These are phyloP conservation scores for Plagodis pulveraria DNA, from an alignment of 2,888 invertebrate species.

Conservation along the genomic window DNA sequence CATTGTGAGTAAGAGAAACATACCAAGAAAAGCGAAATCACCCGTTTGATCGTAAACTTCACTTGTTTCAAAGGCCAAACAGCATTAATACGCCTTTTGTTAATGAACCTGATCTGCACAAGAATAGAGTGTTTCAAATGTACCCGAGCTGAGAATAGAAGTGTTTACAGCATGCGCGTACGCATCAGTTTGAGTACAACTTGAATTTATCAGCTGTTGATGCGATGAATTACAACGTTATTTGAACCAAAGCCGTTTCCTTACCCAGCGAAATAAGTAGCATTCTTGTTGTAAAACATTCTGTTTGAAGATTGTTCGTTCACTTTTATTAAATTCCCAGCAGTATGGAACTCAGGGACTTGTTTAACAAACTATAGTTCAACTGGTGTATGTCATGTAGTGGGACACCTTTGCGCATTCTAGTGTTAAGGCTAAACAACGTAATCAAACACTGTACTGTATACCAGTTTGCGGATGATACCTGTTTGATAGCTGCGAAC, in stretches of 20 bases:
- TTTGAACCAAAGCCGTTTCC: slow-evolving; percentile 9
- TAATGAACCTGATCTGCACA: slow-evolving; percentile 64
- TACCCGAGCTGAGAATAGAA: slow-evolving; percentile 59
- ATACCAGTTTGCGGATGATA: too few relatives aligned
- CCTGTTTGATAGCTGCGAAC: too few relatives aligned
- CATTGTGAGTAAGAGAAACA: background rate
- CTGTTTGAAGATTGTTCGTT: too few relatives aligned
- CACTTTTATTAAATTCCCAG: too few relatives aligned
- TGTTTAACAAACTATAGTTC: too few relatives aligned
- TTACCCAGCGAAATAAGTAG: background rate
- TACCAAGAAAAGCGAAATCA: slow-evolving; percentile 29
- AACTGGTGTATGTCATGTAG: too few relatives aligned
- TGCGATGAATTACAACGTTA: slow-evolving; percentile 40
- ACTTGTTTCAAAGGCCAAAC: slow-evolving; percentile 42
- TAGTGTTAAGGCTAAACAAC: too few relatives aligned
- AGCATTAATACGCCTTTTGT: slow-evolving; percentile 50
- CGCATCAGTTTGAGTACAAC: slow-evolving; percentile 40
- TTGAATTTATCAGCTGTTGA: slow-evolving; percentile 67
- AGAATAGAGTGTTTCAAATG: slow-evolving; percentile 64
- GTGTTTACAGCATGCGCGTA: slow-evolving; percentile 51
- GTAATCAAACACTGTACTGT: too few relatives aligned
- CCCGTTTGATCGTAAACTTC: slow-evolving; percentile 43
- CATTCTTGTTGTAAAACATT: too few relatives aligned
- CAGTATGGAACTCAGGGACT: too few relatives aligned
- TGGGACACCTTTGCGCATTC: too few relatives aligned